These are phyloP conservation scores for Papilio machaon DNA, from an alignment of 1,140 invertebrate species.

Conservation along the genomic window DNA sequence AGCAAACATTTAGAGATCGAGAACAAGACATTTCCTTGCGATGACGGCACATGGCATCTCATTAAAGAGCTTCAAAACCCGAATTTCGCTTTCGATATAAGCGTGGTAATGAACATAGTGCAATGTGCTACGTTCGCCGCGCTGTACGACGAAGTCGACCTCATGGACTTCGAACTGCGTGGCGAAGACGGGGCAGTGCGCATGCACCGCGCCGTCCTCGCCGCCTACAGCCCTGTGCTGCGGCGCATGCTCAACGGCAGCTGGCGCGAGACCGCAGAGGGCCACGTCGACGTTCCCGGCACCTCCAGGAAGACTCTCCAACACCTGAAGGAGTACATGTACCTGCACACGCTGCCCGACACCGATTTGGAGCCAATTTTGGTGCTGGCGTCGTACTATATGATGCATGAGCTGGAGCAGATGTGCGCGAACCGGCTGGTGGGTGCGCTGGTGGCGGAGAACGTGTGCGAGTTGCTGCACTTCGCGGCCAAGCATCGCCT, in stretches of 20 bases:
- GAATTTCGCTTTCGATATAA: constrained; percentile 45
- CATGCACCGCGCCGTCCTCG: constrained; percentile 49
- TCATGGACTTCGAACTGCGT: constrained; percentile 53
- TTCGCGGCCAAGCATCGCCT: constrained; percentile 51
- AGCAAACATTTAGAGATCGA: constrained; percentile 43
- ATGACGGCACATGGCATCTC: constrained; percentile 53
- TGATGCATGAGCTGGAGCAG: constrained; percentile 52
- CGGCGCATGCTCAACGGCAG: constrained; percentile 49
- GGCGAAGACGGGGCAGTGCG: constrained; percentile 51
- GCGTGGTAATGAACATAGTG: constrained; percentile 42
- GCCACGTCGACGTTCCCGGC: constrained; percentile 46
- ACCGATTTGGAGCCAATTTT: constrained; percentile 48
- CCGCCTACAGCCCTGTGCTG: constrained; percentile 51
- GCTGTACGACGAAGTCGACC: constrained; percentile 49
- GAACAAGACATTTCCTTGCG: constrained; percentile 45
- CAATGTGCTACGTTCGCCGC: constrained; percentile 44
- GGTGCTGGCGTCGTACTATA: constrained; percentile 50
- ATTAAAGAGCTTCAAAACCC: constrained; percentile 46
- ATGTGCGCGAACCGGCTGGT: constrained; percentile 49
- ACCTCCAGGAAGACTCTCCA: constrained; percentile 46
- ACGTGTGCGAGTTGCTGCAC: constrained; percentile 48
- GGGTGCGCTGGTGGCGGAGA: constrained; percentile 42
- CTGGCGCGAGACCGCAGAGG: constrained; percentile 50
- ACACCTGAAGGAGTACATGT: constrained; percentile 52
- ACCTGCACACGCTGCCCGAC: constrained; percentile 48